These are phyloP conservation scores for Cryptoleucopteryx plumbea DNA, from an alignment of 2,113 vertebrate genomes.

Conservation along the genomic window DNA sequence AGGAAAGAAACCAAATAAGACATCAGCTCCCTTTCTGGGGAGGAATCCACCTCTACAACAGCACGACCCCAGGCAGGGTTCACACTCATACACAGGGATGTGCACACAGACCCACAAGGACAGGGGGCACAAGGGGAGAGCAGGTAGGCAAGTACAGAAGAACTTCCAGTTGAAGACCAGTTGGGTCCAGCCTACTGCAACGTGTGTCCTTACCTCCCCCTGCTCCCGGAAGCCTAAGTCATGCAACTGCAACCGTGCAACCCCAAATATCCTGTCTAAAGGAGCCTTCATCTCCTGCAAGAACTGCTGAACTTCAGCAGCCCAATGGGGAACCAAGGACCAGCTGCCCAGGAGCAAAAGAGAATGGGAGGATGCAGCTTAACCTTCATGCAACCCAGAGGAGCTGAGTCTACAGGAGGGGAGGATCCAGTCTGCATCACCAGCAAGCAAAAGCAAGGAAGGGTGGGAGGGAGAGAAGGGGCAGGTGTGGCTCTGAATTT, in stretches of 20 bases:
- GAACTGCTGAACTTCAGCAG: neutral
- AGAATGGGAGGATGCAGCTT: neutral
- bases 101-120: neutral
- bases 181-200: neutral
- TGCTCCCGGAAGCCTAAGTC: neutral
- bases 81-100: rapidly evolving
- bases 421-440: rapidly evolving
- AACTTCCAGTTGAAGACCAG: neutral
- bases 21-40: neutral
- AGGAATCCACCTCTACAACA: neutral
- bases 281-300: neutral
- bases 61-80: neutral
- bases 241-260: neutral
- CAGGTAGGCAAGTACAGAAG: neutral
- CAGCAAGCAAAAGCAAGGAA: neutral
- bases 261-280: neutral
- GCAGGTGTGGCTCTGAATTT: neutral
- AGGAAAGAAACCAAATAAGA: neutral
- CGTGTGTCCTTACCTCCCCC: neutral
- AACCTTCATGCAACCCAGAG: neutral
- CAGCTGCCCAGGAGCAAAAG: neutral
- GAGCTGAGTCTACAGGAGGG: neutral
- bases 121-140: neutral
- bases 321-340: neutral
- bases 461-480: neutral